Base-by-base conservation (phyloP, 1,140 invertebrate species). In the Hirudo medicinalis region DNA sequence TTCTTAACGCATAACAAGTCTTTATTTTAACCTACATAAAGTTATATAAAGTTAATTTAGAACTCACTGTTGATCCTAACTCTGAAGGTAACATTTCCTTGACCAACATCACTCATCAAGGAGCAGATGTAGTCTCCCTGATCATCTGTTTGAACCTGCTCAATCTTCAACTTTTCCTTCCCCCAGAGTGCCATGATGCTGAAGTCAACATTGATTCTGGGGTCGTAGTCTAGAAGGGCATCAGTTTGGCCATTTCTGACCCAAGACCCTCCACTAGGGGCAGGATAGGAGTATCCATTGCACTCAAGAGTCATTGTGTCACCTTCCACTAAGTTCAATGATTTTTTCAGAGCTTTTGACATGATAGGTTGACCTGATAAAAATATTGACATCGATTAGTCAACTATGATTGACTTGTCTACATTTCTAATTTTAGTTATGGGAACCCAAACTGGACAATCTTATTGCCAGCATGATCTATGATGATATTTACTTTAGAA, bases 11-110 rank as follows among this genome's bases (percentile, higher is more conserved):
- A 36, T 36, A 36, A 36, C 32, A 49, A 49, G 11, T 9, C 43
- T 49, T 49, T 49, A 49, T 9, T 49, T 49, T 17, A 49, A 49
- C 11, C 43, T n/a, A n/a, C n/a, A n/a, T n/a, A n/a, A n/a, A n/a
- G n/a, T n/a, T n/a, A n/a, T n/a, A n/a, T n/a, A n/a, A n/a, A n/a
- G n/a, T n/a, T n/a, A 49, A 49, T 11, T 8, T 49, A 15, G 43
- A 22, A 63, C 57, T 63, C 57, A 63, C 57, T 19, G 29, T 63
- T 63, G 8, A 63, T n/a, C 57, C 57, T 63, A 11, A 63, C 57
- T 32, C 22, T 63, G 57, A 63, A 25, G 22, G 22, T 32, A 13
- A 32, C 22, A 63, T 32, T 63, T 25, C 29, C 29, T 13, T 32
- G 22, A 22, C 57, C 57, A 63, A 63, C 57, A 13, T 22, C 22